Percentiles rank a stretch among this genome's conserved stretches.
Conservation (phyloP, 2,113 vertebrate species). For the Oenanthe melanoleuca region DNA sequence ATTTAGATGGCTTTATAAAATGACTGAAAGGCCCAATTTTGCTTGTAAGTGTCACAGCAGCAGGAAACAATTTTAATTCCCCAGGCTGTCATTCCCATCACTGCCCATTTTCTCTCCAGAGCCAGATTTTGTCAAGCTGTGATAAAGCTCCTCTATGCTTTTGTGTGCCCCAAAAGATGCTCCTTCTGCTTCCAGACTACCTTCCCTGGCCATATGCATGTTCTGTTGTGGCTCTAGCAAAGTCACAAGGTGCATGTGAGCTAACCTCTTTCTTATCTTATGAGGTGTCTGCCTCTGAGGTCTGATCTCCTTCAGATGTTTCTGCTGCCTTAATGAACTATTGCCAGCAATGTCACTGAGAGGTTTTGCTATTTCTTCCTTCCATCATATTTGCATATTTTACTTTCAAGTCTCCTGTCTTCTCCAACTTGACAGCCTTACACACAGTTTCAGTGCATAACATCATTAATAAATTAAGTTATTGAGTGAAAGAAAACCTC, state of each 20-base stretch:
- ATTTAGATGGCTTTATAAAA: not conserved
- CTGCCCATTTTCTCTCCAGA: not conserved
- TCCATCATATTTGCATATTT: not conserved
- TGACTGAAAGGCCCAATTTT: not conserved
- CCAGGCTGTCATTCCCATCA: not conserved
- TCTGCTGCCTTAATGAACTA: not conserved
- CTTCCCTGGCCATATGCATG: not conserved
- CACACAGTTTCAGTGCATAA: not conserved
- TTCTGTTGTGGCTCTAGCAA: not conserved
- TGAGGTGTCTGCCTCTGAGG: not conserved
- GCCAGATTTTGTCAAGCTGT: not conserved
- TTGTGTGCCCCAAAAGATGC: not conserved
- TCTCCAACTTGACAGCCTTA: not conserved
- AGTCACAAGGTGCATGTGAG: not conserved
- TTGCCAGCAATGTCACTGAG: not conserved
- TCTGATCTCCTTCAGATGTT: not conserved
- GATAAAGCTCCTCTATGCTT: not conserved
- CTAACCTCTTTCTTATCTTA: not conserved
- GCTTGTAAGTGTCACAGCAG: not conserved
- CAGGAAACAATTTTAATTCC: not conserved
- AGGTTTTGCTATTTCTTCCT: not conserved
- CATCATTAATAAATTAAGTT: not conserved
- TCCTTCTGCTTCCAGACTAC: not conserved
- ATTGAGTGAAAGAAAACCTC: not conserved
- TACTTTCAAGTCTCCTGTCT: not conserved